Percentiles rank a stretch among this genome's conserved stretches.
These are phyloP conservation scores for Todiramphus saurophagus DNA, from an alignment of 2,113 vertebrate genomes.

Conservation along the genomic window DNA sequence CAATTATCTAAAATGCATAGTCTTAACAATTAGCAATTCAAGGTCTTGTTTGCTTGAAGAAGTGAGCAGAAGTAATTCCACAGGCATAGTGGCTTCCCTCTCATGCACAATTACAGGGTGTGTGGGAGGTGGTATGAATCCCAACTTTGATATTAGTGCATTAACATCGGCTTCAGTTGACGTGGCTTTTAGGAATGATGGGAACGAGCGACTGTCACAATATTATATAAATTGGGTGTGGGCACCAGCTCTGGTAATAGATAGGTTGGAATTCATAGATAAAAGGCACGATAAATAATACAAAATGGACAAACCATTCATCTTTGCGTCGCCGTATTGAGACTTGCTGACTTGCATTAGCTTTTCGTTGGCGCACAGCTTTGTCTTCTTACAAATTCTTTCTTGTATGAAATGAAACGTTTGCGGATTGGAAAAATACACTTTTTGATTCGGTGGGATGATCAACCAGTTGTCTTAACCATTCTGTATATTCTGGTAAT, in stretches of 20 bases:
- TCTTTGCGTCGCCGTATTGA: not conserved
- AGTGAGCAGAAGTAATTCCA: not conserved
- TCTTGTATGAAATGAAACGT: not conserved
- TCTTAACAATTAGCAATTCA: not conserved
- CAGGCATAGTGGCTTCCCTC: not conserved
- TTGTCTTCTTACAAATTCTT: not conserved
- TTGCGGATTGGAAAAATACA: not conserved
- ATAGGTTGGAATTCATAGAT: constrained; percentile 40
- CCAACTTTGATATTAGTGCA: not conserved
- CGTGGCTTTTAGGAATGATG: not conserved
- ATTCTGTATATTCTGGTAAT: not conserved
- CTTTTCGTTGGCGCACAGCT: not conserved
- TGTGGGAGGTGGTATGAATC: not conserved
- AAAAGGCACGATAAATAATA: constrained; percentile 62
- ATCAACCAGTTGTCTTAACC: not conserved
- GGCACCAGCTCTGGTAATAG: constrained; percentile 44
- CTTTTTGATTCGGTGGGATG: not conserved
- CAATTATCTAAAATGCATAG: not conserved
- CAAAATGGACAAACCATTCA: not conserved
- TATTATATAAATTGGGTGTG: not conserved
- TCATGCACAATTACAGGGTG: rapidly evolving
- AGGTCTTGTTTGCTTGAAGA: not conserved
- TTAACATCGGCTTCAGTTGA: not conserved
- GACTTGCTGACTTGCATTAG: not conserved
- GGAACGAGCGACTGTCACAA: constrained; percentile 2